A percentile compares a stretch with the other conserved stretches of the same genome.
phyloP scores from a whole-genome alignment of 1,140 invertebrate species.

The Drosophila micromelanica region DNA sequence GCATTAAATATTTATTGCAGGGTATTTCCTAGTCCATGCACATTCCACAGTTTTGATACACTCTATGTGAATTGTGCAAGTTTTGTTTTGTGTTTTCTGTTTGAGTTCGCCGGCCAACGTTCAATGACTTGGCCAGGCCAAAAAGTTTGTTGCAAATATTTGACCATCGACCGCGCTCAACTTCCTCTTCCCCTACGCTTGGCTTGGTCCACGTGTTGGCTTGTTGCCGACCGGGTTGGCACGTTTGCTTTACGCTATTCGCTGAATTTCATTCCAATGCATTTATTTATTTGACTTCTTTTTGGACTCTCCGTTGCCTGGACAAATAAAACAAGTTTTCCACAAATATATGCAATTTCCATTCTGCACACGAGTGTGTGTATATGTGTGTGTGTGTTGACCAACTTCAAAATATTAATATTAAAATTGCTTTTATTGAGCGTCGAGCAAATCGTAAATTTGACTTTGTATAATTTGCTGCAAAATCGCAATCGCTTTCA shows the following conservation, averaged over 20 bases:
- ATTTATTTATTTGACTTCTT: conserved; percentile 79
- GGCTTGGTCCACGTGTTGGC: conserved; percentile 23
- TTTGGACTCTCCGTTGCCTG: conserved; percentile 2
- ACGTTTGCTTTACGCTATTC: conserved; percentile 48
- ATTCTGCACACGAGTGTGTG: conserved; percentile 23
- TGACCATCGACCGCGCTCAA: conserved; percentile 66
- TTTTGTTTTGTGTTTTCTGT: conserved; percentile 40
- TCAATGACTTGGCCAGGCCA: conserved; percentile 72
- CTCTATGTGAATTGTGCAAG: conserved; percentile 27
- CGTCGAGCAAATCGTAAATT: conserved; percentile 60
- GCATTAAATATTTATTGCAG: conserved; percentile 25
- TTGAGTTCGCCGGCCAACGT: conserved; percentile 69
- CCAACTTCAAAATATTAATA: conserved; percentile 70
- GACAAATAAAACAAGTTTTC: conserved; percentile 28
- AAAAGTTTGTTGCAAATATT: conserved; percentile 81
- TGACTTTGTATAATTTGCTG: conserved; percentile 66
- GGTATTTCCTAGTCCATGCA: conserved; percentile 22
- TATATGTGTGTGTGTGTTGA: conserved; percentile 19
- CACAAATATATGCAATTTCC: conserved; percentile 51
- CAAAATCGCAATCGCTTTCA: conserved; percentile 24
- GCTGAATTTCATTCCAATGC: conserved; percentile 55
- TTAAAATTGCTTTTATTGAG: conserved; percentile 66
- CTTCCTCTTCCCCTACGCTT: not conserved
- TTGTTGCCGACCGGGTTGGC: conserved; percentile 39
- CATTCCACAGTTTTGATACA: not conserved